Percentiles rank a stretch among this genome's conserved stretches.
Evolutionary conservation across 2,113 vertebrate species (phyloP).

Genomic region (Callaeas wilsoni): DNA sequence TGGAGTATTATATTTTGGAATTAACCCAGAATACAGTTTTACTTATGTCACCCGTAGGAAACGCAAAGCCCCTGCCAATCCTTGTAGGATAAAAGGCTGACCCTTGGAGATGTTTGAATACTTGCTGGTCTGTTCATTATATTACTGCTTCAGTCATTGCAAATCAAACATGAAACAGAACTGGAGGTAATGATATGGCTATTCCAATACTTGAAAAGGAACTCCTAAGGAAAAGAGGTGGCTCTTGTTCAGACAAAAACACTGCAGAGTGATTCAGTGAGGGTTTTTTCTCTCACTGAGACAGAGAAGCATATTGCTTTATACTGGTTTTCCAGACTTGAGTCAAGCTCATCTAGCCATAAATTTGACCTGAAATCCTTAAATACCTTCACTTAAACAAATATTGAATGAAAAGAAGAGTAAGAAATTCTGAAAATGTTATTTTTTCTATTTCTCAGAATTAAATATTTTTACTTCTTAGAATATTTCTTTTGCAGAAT

Average conservation of each 20-base stretch:
- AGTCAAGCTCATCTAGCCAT: neutral
- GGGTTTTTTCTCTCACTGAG: neutral
- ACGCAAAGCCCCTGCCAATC: neutral
- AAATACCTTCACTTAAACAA: neutral
- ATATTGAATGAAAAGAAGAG: neutral
- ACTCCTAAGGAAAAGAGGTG: neutral
- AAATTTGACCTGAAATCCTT: neutral
- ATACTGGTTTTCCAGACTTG: neutral
- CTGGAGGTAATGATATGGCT: neutral
- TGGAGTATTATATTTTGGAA: neutral
- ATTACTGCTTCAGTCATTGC: neutral
- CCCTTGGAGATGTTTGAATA: neutral
- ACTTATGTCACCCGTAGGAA: neutral
- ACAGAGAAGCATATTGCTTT: neutral
- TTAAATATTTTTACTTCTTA: neutral
- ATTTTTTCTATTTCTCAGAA: neutral
- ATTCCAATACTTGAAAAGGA: neutral
- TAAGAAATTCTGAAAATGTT: neutral
- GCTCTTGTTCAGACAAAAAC: neutral
- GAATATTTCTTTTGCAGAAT: neutral
- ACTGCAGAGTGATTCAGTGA: neutral
- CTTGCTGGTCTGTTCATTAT: neutral
- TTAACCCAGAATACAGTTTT: neutral
- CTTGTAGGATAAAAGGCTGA: neutral
- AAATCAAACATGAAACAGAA: neutral